Conservation (phyloP, 2,888 invertebrate species). For the Ceraclea dissimilis region DNA sequence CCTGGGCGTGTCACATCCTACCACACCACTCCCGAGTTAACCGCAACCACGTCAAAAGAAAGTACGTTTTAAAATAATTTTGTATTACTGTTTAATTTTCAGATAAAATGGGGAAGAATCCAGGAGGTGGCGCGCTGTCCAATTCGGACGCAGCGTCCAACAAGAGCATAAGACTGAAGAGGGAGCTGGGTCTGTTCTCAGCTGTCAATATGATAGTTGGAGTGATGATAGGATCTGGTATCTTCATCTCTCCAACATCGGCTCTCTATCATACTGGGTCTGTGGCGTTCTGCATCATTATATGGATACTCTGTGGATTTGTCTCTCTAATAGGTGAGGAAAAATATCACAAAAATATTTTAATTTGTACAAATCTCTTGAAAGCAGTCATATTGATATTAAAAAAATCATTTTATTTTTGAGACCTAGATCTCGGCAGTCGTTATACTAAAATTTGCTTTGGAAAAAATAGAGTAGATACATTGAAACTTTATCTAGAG, state of each 20-base stretch:
- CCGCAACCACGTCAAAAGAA: too few relatives aligned
- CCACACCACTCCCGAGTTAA: too few relatives aligned
- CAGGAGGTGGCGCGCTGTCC: not conserved
- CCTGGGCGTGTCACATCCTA: too few relatives aligned
- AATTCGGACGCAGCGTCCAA: conserved; percentile 25
- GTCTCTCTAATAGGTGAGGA: conserved; percentile 67
- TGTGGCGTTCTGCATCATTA: conserved; percentile 66
- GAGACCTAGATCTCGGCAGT: too few relatives aligned
- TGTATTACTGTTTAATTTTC: too few relatives aligned
- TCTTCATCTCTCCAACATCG: conserved; percentile 76
- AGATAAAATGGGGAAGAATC: not conserved
- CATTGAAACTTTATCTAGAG: too few relatives aligned
- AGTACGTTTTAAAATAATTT: too few relatives aligned
- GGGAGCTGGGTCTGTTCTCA: conserved; percentile 71
- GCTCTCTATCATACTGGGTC: conserved; percentile 72
- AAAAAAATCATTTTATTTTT: too few relatives aligned
- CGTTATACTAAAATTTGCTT: too few relatives aligned
- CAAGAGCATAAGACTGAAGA: conserved; percentile 55
- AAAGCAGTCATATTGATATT: not conserved
- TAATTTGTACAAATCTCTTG: not conserved
- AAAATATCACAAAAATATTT: not conserved
- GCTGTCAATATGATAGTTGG: conserved; percentile 78
- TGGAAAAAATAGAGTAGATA: too few relatives aligned
- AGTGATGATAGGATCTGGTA: conserved; percentile 87
- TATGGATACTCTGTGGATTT: conserved; percentile 73